Evolutionary conservation across 2,888 invertebrate species (phyloP).

Genomic region (Leptinotarsa tumamoca): DNA sequence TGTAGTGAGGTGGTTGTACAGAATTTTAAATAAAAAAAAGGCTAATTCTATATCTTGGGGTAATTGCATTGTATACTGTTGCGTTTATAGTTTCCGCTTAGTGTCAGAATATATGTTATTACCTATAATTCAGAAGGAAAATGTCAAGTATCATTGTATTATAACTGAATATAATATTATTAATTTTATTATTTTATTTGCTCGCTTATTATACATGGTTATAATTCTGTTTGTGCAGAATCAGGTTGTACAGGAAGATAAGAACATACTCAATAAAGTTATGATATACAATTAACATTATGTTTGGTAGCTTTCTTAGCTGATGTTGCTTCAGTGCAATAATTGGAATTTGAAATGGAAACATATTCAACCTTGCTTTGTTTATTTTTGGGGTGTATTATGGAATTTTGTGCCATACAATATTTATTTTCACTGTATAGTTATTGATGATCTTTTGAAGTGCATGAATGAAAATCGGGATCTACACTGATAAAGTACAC

Average conservation of each 20-base stretch:
- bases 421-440: no score
- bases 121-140: slow-evolving; percentile 24
- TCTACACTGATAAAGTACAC: no score
- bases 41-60: slow-evolving; percentile 51
- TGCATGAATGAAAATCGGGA: no score
- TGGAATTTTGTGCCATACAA: no score
- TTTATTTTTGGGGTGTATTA: no score
- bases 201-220: slow-evolving; percentile 64
- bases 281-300: slow-evolving; percentile 43
- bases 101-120: slow-evolving; percentile 36
- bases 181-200: slow-evolving; percentile 61
- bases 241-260: slow-evolving; percentile 64
- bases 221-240: slow-evolving; percentile 65
- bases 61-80: slow-evolving; percentile 38
- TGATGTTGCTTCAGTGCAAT: neutral
- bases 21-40: slow-evolving; percentile 57
- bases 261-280: slow-evolving; percentile 65
- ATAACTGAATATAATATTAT: slow-evolving; percentile 64
- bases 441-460: no score
- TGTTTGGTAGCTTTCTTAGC: slow-evolving; percentile 26
- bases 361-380: no score
- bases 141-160: slow-evolving; percentile 60
- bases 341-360: no score
- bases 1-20: slow-evolving; percentile 67
- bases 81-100: slow-evolving; percentile 32